These are phyloP conservation scores for Pantala flavescens DNA, from an alignment of 1,140 invertebrate genomes.

Conservation along the genomic window DNA sequence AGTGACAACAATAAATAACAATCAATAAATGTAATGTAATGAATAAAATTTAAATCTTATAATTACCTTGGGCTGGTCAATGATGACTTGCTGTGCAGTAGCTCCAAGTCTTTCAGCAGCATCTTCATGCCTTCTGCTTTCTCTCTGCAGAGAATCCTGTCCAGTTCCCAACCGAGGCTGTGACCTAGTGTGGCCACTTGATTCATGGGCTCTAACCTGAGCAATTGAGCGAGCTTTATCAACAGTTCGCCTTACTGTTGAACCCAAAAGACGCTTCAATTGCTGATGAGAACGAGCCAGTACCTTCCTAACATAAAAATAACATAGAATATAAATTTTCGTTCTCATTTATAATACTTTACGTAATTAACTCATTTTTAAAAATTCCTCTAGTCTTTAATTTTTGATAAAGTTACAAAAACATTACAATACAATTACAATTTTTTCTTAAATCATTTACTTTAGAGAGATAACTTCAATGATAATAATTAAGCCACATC, in stretches of 20 bases:
- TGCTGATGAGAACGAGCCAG: conserved; percentile 25
- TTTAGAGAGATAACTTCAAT: too few species aligned
- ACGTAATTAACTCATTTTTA: too few species aligned
- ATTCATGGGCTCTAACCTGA: conserved; percentile 39
- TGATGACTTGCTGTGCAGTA: neutral
- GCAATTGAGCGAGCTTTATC: conserved; percentile 83
- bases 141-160: neutral
- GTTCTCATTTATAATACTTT: too few species aligned
- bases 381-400: too few species aligned
- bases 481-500: too few species aligned
- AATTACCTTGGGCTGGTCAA: neutral
- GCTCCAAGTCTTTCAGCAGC: neutral
- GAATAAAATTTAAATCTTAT: too few species aligned
- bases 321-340: too few species aligned
- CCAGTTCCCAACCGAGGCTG: neutral
- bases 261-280: conserved; percentile 75
- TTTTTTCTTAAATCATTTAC: too few species aligned
- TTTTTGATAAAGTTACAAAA: too few species aligned
- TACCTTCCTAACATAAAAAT: neutral
- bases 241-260: conserved; percentile 77
- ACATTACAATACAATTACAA: too few species aligned
- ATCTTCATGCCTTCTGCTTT: neutral
- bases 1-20: too few species aligned
- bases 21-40: too few species aligned
- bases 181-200: neutral